Evolutionary conservation across 2,113 vertebrate genomes (phyloP).

Genomic region (Raja brachyura): DNA sequence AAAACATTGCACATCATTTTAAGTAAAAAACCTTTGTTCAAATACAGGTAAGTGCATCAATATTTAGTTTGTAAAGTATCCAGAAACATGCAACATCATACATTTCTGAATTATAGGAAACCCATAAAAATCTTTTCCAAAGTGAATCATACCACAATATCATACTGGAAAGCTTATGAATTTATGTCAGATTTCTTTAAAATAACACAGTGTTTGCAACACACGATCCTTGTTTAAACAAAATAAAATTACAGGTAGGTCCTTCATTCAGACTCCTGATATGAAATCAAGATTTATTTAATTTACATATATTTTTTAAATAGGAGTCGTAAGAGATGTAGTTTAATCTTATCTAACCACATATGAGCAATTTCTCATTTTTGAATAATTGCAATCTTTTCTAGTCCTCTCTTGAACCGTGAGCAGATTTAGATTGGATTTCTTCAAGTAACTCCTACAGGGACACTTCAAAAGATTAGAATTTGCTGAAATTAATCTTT

Average conservation of each 20-base stretch:
- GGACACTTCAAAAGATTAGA: not conserved
- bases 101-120: not conserved
- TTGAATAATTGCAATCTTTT: conserved; percentile 10
- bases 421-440: conserved; percentile 22
- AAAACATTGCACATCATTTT: not conserved
- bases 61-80: not conserved
- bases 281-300: conserved; percentile 22
- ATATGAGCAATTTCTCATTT: conserved; percentile 5
- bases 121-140: not conserved
- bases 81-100: not conserved
- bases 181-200: not conserved
- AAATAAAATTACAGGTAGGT: not conserved
- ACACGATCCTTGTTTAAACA: not conserved
- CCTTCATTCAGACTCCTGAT: not conserved
- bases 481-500: conserved; percentile 23
- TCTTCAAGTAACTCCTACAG: not conserved
- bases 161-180: not conserved
- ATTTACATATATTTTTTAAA: conserved; percentile 11
- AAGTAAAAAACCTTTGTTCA: not conserved
- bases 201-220: not conserved
- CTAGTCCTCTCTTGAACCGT: conserved; percentile 12
- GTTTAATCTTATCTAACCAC: not conserved
- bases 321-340: not conserved
- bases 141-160: not conserved
- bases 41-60: not conserved